phyloP scores from a whole-genome alignment of 2,888 invertebrate species.

The Lordiphosa andalusiaca region DNA sequence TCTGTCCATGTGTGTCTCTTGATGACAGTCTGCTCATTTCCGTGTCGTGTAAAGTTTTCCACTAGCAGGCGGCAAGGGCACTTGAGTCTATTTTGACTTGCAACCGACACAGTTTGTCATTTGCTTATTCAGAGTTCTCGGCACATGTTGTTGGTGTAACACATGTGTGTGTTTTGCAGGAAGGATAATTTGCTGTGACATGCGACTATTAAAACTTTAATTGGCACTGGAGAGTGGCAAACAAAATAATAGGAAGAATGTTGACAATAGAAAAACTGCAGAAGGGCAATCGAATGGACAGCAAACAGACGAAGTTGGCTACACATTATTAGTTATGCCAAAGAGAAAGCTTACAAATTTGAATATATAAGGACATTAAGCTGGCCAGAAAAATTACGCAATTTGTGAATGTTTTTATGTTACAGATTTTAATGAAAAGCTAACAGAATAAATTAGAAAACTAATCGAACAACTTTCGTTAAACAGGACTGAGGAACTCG shows the following conservation, averaged over 20 bases:
- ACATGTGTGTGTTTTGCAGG: conserved; percentile 25
- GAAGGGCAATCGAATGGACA: no score
- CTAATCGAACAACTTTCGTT: no score
- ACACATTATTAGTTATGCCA: no score
- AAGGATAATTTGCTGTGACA: conserved; percentile 58
- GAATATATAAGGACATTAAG: no score
- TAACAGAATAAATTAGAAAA: no score
- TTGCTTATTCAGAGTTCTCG: conserved; percentile 29
- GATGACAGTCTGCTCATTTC: conserved; percentile 24
- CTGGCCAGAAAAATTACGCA: no score
- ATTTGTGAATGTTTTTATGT: no score
- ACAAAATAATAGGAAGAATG: conserved; percentile 16
- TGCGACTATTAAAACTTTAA: conserved; percentile 62
- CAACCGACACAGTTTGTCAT: conserved; percentile 35
- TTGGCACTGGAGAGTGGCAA: conserved; percentile 34
- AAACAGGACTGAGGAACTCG: no score
- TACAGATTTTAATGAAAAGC: no score
- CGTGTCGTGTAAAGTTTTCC: conserved; percentile 37
- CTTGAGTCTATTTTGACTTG: conserved; percentile 39
- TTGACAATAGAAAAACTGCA: conserved; percentile 20
- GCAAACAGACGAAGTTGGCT: conserved; percentile 1
- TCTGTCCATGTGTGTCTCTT: conserved; percentile 6
- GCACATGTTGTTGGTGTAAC: conserved; percentile 29
- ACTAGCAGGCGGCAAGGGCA: conserved; percentile 28
- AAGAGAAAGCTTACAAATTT: no score